phyloP scores from a whole-genome alignment of 35 echinoderm and acorn worm species.

The Anneissia japonica region DNA sequence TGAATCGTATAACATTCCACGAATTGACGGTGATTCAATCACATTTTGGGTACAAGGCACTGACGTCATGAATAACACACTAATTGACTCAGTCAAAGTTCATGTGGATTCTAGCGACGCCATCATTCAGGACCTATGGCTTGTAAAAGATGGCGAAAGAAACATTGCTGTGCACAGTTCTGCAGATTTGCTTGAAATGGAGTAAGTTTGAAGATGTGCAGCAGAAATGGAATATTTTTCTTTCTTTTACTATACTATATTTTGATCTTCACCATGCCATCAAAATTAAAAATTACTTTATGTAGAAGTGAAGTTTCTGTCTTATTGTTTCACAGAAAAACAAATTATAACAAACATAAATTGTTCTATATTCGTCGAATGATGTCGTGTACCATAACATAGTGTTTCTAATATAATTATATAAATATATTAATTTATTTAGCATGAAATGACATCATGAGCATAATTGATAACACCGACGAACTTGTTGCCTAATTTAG shows the following conservation, averaged over 20 bases:
- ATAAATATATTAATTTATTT: too few species aligned
- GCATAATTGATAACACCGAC: too few species aligned
- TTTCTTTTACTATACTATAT: background rate
- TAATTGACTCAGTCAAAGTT: background rate
- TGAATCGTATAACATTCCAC: background rate
- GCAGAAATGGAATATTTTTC: background rate
- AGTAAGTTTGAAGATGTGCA: conserved; percentile 3
- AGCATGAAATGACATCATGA: too few species aligned
- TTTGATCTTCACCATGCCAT: too few species aligned
- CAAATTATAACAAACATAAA: too few species aligned
- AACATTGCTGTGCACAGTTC: conserved; percentile 32
- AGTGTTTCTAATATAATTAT: too few species aligned
- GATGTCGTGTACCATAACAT: too few species aligned
- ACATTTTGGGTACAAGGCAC: conserved; percentile 8
- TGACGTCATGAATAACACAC: conserved; percentile 13
- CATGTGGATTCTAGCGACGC: conserved; percentile 37
- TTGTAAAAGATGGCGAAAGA: conserved; percentile 12
- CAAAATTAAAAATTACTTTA: too few species aligned
- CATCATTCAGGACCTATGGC: conserved; percentile 18
- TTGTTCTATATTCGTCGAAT: too few species aligned
- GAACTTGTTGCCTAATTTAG: too few species aligned
- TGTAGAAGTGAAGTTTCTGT: too few species aligned
- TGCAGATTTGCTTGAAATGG: conserved; percentile 26
- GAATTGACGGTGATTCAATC: conserved; percentile 32
- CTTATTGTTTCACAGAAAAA: too few species aligned